Conservation (phyloP, 1,140 invertebrate species). For the Triops longicaudatus region DNA sequence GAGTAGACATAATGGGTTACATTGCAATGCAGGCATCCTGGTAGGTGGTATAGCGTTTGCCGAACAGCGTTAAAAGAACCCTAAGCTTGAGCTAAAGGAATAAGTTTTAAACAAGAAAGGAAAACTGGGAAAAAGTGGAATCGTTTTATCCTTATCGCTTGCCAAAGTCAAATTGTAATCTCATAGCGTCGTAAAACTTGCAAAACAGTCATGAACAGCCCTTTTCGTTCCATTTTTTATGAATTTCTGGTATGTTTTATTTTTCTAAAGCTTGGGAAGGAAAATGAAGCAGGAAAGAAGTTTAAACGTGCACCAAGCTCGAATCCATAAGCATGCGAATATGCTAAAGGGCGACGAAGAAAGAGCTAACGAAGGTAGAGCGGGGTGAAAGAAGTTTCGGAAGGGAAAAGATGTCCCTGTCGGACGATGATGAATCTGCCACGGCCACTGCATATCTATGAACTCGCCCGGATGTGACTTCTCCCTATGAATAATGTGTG, state of each 20-base stretch:
- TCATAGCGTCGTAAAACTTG: too few relatives aligned
- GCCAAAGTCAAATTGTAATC: too few relatives aligned
- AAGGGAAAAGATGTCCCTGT: neutral
- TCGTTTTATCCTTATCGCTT: too few relatives aligned
- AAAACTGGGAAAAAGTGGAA: neutral
- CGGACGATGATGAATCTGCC: neutral
- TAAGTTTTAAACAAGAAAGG: neutral
- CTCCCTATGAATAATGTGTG: neutral
- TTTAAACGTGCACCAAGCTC: too few relatives aligned
- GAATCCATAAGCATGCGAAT: neutral
- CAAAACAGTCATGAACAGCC: too few relatives aligned
- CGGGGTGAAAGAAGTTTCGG: neutral
- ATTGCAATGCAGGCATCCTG: constrained; percentile 9
- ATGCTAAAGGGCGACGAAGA: neutral
- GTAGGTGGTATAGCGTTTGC: neutral
- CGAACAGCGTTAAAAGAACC: neutral
- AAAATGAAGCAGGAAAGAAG: too few relatives aligned
- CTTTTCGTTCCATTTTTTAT: too few relatives aligned
- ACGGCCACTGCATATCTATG: neutral
- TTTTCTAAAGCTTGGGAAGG: too few relatives aligned
- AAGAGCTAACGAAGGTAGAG: neutral
- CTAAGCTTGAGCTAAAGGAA: too few relatives aligned
- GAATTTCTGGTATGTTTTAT: too few relatives aligned
- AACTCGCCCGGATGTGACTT: neutral
- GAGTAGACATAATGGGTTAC: constrained; percentile 15